Evolutionary conservation across 2,113 vertebrate species (phyloP).

Genomic region (Promerops cafer): DNA sequence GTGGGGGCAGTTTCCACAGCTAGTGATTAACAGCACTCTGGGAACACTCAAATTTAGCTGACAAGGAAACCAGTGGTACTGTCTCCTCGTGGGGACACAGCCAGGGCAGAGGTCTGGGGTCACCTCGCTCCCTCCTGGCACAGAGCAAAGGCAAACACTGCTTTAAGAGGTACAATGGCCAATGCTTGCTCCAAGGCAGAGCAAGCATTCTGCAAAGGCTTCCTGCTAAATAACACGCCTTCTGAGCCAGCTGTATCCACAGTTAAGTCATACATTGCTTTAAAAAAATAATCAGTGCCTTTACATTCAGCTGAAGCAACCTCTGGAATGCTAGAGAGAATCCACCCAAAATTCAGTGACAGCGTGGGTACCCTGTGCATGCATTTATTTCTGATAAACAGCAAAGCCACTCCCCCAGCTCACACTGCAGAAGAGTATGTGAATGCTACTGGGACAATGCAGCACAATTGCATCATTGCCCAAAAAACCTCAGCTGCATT

Average conservation of each 20-base stretch:
- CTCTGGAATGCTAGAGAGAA: background rate
- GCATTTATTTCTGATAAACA: background rate
- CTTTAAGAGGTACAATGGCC: background rate
- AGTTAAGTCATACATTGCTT: background rate
- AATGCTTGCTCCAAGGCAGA: background rate
- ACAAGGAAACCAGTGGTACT: background rate
- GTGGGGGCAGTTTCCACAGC: background rate
- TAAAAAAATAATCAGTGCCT: background rate
- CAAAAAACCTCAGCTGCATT: conserved; percentile 40
- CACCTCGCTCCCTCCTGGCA: background rate
- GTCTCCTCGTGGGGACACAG: background rate
- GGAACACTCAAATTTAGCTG: background rate
- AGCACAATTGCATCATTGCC: conserved; percentile 52
- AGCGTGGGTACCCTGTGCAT: background rate
- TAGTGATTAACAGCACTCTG: background rate
- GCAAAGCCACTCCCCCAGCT: conserved; percentile 51
- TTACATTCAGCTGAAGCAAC: background rate
- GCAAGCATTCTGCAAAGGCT: background rate
- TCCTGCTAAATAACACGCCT: background rate
- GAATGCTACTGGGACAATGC: conserved; percentile 47
- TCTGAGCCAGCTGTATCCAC: background rate
- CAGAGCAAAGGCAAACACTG: background rate
- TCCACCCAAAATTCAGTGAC: background rate
- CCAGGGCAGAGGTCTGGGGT: background rate
- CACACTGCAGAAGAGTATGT: background rate